Conservation (phyloP, 2,113 vertebrate genomes). For the Tetrax tetrax region DNA sequence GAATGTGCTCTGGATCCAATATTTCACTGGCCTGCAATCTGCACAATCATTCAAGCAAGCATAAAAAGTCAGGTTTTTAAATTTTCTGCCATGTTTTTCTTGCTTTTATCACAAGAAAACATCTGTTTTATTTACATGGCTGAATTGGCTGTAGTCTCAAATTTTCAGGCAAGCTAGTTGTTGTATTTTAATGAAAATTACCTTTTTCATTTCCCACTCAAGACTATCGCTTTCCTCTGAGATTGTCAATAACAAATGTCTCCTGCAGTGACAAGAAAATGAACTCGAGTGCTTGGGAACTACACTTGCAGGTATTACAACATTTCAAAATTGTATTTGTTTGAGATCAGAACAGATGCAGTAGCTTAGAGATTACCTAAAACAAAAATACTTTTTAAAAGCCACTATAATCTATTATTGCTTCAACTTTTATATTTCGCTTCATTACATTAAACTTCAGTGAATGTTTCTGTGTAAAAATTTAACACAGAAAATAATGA, state of each 20-base stretch:
- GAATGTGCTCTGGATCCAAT: background rate
- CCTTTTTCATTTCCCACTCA: constrained; percentile 51
- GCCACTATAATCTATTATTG: background rate
- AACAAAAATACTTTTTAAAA: background rate
- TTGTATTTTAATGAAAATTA: constrained; percentile 64
- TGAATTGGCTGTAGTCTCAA: constrained; percentile 23
- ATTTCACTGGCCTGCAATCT: constrained; percentile 15
- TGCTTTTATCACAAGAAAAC: constrained; percentile 28
- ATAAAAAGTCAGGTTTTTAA: background rate
- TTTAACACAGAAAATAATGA: background rate
- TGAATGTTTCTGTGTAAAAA: background rate
- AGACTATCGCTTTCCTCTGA: constrained; percentile 40
- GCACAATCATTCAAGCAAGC: background rate
- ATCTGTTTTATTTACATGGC: constrained; percentile 58
- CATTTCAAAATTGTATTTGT: constrained; percentile 15
- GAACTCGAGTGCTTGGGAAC: constrained; percentile 32
- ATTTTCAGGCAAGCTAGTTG: constrained; percentile 24
- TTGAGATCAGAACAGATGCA: constrained; percentile 45
- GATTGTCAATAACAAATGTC: constrained; percentile 64
- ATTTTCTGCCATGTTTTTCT: background rate
- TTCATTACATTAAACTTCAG: background rate
- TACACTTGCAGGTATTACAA: constrained; percentile 31
- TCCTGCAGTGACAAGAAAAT: constrained; percentile 69
- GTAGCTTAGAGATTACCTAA: background rate
- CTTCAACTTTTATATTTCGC: background rate